These are phyloP conservation scores for Leucoptera coffeella DNA, from an alignment of 2,888 invertebrate species.

Conservation along the genomic window DNA sequence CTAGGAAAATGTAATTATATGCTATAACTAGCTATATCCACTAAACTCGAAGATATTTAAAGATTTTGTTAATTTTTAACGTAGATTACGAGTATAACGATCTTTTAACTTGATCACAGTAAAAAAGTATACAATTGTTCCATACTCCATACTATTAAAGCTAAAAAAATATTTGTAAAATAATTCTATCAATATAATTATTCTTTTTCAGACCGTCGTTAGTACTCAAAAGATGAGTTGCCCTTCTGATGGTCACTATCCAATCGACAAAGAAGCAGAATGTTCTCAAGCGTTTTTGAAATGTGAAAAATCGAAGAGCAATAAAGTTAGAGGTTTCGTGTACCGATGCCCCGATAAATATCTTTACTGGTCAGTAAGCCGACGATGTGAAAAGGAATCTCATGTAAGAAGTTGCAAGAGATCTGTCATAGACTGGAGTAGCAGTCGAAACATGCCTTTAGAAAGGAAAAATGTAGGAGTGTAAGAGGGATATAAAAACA, in stretches of 20 bases:
- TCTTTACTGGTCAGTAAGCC: slow-evolving; percentile 71
- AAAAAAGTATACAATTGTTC: too few species aligned
- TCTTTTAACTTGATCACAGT: too few species aligned
- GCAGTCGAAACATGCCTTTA: slow-evolving; percentile 51
- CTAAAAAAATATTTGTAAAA: neutral
- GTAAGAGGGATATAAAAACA: too few species aligned
- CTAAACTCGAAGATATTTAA: too few species aligned
- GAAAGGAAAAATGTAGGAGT: slow-evolving; percentile 50
- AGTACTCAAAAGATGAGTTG: slow-evolving; percentile 52
- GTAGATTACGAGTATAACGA: too few species aligned
- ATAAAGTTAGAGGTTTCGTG: slow-evolving; percentile 59
- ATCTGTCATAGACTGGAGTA: slow-evolving; percentile 27
- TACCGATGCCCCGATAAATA: slow-evolving; percentile 73
- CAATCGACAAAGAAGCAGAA: slow-evolving; percentile 57
- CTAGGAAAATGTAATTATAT: too few species aligned
- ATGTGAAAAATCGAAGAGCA: slow-evolving; percentile 49
- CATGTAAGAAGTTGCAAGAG: slow-evolving; percentile 57
- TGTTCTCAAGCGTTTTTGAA: slow-evolving; percentile 69
- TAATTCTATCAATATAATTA: neutral
- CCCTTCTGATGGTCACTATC: slow-evolving; percentile 61
- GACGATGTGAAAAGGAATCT: slow-evolving; percentile 63
- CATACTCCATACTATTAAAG: neutral
- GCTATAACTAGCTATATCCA: too few species aligned
- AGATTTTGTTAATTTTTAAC: too few species aligned
- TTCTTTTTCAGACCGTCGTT: slow-evolving; percentile 57